Conservation (phyloP, 2,797 vertebrate genomes). For the Halcyon leucocephala region DNA sequence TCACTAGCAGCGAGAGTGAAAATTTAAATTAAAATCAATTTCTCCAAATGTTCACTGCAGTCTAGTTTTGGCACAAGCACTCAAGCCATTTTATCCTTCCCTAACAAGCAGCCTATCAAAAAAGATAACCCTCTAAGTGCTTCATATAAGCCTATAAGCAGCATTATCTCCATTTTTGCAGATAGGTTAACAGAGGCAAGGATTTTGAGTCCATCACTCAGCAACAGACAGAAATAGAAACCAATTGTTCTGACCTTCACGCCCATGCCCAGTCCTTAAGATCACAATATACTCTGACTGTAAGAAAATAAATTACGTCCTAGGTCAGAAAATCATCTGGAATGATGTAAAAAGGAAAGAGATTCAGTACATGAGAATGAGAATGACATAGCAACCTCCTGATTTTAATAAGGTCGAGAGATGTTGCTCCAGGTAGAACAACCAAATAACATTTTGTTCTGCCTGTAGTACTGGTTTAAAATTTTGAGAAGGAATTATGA, state of each 20-base stretch:
- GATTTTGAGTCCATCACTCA: conserved; percentile 34
- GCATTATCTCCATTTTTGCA: conserved; percentile 53
- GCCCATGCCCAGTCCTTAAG: background rate
- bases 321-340: background rate
- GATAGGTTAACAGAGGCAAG: conserved; percentile 47
- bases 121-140: conserved; percentile 64
- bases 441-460: background rate
- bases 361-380: background rate
- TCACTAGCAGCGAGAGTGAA: conserved; percentile 44
- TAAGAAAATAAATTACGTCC: background rate
- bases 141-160: conserved; percentile 8
- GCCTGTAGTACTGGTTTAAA: background rate
- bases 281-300: background rate
- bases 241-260: conserved; percentile 13
- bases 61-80: conserved; percentile 59
- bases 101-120: conserved; percentile 68
- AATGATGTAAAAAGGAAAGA: background rate
- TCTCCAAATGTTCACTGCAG: conserved; percentile 67
- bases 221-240: conserved; percentile 34
- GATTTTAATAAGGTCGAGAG: background rate
- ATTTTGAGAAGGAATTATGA: background rate
- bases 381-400: background rate
- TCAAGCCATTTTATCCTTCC: conserved; percentile 57
- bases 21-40: conserved; percentile 64
- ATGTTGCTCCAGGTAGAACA: background rate